Evolutionary conservation across 30 jellyfish, hydroid and myxozoan species (phyloP).

Genomic region (Rhopilema esculentum): DNA sequence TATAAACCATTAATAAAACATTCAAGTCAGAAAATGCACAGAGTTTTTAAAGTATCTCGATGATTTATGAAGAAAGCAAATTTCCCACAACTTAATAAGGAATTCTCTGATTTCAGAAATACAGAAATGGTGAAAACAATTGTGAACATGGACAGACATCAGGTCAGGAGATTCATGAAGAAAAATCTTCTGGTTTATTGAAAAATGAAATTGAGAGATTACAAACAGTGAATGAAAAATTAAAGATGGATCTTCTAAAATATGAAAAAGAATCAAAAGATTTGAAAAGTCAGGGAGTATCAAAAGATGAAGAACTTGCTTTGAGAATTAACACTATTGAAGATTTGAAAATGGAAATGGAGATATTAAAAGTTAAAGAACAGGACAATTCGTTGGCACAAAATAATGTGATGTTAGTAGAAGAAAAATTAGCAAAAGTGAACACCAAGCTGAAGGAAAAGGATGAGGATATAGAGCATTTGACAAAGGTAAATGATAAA

Average conservation of each 20-base stretch:
- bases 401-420: background rate
- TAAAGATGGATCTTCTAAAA: slow-evolving; percentile 23
- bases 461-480: slow-evolving; percentile 16
- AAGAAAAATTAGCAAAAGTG: slow-evolving; percentile 22
- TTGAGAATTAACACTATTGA: slow-evolving; percentile 13
- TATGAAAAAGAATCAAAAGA: slow-evolving; percentile 12
- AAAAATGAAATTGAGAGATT: slow-evolving; percentile 8
- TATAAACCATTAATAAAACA: too few species aligned
- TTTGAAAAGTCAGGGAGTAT: background rate
- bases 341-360: slow-evolving; percentile 24
- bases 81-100: background rate
- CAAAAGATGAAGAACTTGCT: slow-evolving; percentile 24
- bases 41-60: too few species aligned
- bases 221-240: slow-evolving; percentile 8
- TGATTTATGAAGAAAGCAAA: background rate
- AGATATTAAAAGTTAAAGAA: slow-evolving; percentile 8
- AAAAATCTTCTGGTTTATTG: background rate
- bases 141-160: background rate
- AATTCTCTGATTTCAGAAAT: background rate
- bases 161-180: background rate
- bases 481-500: slow-evolving; percentile 50
- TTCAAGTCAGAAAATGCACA: too few species aligned
- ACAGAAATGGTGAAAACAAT: background rate
- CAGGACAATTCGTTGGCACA: background rate
- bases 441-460: slow-evolving; percentile 12